Base-by-base conservation (phyloP, 1,140 invertebrate genomes). In the Ceratoteleas bidentatus region DNA sequence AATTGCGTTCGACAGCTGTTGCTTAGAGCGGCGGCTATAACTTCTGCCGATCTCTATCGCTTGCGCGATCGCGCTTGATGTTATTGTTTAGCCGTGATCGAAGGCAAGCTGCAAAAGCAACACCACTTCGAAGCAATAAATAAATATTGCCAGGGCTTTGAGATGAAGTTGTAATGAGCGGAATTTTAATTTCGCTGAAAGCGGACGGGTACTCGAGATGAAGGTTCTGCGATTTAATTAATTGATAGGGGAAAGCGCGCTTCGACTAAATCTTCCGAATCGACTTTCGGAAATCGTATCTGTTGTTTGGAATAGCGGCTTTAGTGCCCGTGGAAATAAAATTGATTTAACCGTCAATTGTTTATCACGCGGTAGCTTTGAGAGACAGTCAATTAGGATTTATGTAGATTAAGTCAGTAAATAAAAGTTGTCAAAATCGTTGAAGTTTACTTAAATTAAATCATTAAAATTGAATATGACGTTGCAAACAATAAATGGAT, bases 1-100 rank as follows among this genome's bases (percentile, higher is more conserved):
- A 60, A 77, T 69, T 69, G 52, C 50, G 24, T 6, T 34, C 61
- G 62, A 75, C 53, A 75, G 60, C 61, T 74, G 72, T 75, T 66
- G 62, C 57, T 68, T 61, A 68, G 57, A 76, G 68, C 15, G 40
- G 38, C 47, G 54, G 54, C 56, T 49, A 68, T 62, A 68, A 68
- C 38, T 76, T 56, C 14, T n/a, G 24, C 53, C 13, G 70, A 50
- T 74, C 43, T 40, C 32, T 64, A 74, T 74, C 60, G 34, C 16
- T 32, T 14, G 38, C 33, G 61, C 72, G 72, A 75, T 75, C 72
- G 34, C 15, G 45, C 52, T 66, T 65, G 72, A 66, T 52, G 54
- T 36, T 66, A 66, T 58, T 76, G 73, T 76, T 76, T 64, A 56
- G 52, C 34, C 64, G 11, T 7, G 52, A 13, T 4, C 11, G 16